Conservation (phyloP, 1,140 invertebrate genomes). For the Conopomorpha cramerella region DNA sequence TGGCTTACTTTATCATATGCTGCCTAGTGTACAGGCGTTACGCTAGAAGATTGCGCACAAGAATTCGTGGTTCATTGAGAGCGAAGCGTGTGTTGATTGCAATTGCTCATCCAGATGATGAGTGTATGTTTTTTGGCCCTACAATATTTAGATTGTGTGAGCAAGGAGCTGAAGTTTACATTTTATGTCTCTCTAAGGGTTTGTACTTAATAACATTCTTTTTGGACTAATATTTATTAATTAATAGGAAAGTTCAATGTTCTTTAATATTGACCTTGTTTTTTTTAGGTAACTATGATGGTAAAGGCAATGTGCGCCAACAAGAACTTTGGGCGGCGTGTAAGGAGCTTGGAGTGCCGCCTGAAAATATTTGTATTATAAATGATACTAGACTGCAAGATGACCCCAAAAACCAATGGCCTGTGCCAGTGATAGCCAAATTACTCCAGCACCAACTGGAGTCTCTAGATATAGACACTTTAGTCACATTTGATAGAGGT, state of each 20-base stretch:
- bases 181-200: conserved; percentile 90
- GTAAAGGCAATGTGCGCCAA: conserved; percentile 69
- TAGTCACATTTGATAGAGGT: conserved; percentile 90
- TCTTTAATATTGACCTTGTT: too few species aligned
- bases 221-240: background rate
- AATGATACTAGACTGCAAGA: conserved; percentile 76
- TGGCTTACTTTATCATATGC: conserved; percentile 41
- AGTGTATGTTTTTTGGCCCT: conserved; percentile 98
- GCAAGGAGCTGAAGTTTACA: conserved; percentile 68
- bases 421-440: conserved; percentile 71
- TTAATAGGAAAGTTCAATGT: too few species aligned
- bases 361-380: conserved; percentile 73
- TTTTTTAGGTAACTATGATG: conserved; percentile 72
- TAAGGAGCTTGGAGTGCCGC: conserved; percentile 74
- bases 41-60: conserved; percentile 32
- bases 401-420: conserved; percentile 75
- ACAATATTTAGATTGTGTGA: conserved; percentile 75
- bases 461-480: conserved; percentile 76
- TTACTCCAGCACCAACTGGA: conserved; percentile 75
- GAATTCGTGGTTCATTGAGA: conserved; percentile 34
- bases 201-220: conserved; percentile 13
- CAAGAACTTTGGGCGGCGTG: conserved; percentile 82
- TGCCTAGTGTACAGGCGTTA: conserved; percentile 47
- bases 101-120: conserved; percentile 94
- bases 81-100: conserved; percentile 75